A percentile compares a stretch with the other conserved stretches of the same genome.
Conservation (phyloP, 2,113 vertebrate species). For the Marcusenius ussheri region DNA sequence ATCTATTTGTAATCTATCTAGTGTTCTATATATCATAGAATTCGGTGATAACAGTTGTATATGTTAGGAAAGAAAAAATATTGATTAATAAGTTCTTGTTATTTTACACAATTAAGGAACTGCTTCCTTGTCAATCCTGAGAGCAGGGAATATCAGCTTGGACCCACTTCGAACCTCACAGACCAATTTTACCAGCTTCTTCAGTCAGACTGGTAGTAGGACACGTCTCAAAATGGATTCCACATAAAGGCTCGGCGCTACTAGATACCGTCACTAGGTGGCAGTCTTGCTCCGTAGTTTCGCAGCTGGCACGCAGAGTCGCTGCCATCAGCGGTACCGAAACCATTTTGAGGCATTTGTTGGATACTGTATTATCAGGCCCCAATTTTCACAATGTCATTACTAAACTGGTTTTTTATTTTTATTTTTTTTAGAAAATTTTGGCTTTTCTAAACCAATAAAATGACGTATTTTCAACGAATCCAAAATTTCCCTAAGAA, state of each 20-base stretch:
- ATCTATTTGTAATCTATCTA: neutral
- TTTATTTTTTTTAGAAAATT: neutral
- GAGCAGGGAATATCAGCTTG: neutral
- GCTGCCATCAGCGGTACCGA: neutral
- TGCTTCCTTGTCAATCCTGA: neutral
- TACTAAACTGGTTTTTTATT: neutral
- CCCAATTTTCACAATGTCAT: neutral
- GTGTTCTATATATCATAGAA: neutral
- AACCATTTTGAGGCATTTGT: neutral
- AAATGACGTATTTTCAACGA: neutral
- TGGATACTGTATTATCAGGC: neutral
- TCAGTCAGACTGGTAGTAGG: neutral
- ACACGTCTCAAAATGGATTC: neutral
- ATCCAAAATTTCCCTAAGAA: neutral
- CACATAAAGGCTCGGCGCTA: neutral
- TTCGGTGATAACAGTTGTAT: neutral
- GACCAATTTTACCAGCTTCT: neutral
- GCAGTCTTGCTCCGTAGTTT: neutral
- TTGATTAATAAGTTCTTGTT: neutral
- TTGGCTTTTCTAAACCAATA: neutral
- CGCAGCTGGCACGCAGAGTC: neutral
- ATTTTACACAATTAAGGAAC: neutral
- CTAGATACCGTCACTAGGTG: neutral
- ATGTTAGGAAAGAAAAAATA: neutral
- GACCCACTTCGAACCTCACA: neutral